These are phyloP conservation scores for Xiphophorus hellerii DNA, from an alignment of 2,113 vertebrate genomes.

Conservation along the genomic window DNA sequence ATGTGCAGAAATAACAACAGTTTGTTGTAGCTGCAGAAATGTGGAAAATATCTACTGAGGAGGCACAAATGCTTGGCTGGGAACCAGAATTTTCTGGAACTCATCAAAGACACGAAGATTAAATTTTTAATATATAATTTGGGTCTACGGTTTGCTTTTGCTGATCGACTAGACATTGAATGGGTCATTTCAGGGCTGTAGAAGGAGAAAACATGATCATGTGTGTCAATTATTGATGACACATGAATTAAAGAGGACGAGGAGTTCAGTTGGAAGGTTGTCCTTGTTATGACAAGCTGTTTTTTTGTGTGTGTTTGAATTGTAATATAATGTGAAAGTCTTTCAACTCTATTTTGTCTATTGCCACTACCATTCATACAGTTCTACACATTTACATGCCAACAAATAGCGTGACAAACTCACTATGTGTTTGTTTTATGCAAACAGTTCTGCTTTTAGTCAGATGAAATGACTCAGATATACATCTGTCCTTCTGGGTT, in stretches of 20 bases:
- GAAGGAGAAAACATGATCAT: not conserved
- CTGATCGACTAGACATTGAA: not conserved
- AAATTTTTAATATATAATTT: too few species aligned
- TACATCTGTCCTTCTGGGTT: not conserved
- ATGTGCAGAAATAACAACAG: too few species aligned
- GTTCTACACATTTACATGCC: not conserved
- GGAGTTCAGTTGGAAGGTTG: not conserved
- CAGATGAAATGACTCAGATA: too few species aligned
- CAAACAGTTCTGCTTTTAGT: too few species aligned
- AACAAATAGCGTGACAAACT: too few species aligned
- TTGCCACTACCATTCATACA: not conserved
- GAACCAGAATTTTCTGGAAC: too few species aligned
- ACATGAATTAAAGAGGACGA: constrained; percentile 18
- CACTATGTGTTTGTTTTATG: too few species aligned
- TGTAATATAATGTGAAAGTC: not conserved
- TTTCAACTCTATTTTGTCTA: not conserved
- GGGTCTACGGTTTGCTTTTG: not conserved
- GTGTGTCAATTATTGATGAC: constrained; percentile 25
- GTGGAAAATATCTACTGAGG: too few species aligned
- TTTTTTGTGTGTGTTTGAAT: not conserved
- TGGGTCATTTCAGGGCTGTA: not conserved
- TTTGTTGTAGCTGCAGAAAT: too few species aligned
- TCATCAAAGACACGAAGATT: too few species aligned
- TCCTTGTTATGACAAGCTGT: not conserved
- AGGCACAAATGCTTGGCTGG: too few species aligned